Evolutionary conservation across 2,888 invertebrate genomes (phyloP), one percentile per base, ranked within the genome.

Genomic region (Dyspetes luteomarginatus): DNA sequence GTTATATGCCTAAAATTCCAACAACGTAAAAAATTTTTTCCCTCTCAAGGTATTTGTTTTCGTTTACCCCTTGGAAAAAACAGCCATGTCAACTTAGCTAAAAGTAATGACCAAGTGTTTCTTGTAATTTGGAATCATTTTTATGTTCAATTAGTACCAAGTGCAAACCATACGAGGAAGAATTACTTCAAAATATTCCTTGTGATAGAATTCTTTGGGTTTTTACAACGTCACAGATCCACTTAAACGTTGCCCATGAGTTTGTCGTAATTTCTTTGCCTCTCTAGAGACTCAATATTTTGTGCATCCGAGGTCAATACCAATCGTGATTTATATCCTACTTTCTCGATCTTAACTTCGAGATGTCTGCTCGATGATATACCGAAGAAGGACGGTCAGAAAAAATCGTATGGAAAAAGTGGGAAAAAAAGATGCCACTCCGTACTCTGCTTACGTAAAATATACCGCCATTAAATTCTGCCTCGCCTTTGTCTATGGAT

Each of bases 391-490:
- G 43, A 41, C 45, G 41, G 4, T 12, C n/a, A n/a, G n/a, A n/a
- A 55, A 24, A n/a, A 56, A 60, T 15, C 22, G 30, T n/a, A n/a
- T n/a, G n/a, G 24, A 43, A 64, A 28, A 78, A 52, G 30, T 24
- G 17, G 22, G 24, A 41, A 28, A 24, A 17, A 19, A 7, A 19
- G 4, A 76, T 56, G 48, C 24, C 28, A 41, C 56, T 64, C 19
- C 17, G 58, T 48, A 36, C 30, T 60, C 36, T n/a, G 15, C 9
- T 55, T 74, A 43, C 65, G 52, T 65, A 58, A 79, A 43, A 75
- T 71, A 65, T 28, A 65, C 45, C 55, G 55, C 48, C 48, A 48
- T 68, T 64, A 62, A 28, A 41, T 56, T 56, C 17, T 43, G 41
- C 28, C 64, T 7, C 41, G 41, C 69, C 15, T 68, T 69, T 69